Percentiles rank a stretch among this genome's conserved stretches.
phyloP scores from a whole-genome alignment of 2,888 invertebrate genomes.

The Tricholauxania praeusta region DNA sequence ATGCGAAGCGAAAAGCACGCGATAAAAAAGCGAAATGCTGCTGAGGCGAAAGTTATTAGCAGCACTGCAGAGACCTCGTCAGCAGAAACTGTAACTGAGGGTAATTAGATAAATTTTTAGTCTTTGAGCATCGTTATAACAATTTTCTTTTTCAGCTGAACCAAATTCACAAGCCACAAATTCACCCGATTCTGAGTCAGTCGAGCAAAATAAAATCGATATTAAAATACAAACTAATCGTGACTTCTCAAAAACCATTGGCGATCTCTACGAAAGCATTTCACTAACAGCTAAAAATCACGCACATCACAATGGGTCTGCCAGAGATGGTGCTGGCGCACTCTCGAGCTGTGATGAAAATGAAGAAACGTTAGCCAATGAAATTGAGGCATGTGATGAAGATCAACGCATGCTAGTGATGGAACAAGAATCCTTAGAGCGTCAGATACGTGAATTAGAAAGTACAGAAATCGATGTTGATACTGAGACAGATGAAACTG shows the following conservation, averaged over 20 bases:
- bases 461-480: slow-evolving; percentile 81
- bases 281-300: slow-evolving; percentile 44
- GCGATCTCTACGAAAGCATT: slow-evolving; percentile 66
- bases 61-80: slow-evolving; percentile 47
- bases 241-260: slow-evolving; percentile 67
- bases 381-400: slow-evolving; percentile 76
- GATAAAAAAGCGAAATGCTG: slow-evolving; percentile 45
- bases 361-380: slow-evolving; percentile 55
- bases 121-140: neutral
- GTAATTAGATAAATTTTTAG: slow-evolving; percentile 31
- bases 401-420: slow-evolving; percentile 77
- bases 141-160: slow-evolving; percentile 24
- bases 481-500: slow-evolving; percentile 84
- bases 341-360: slow-evolving; percentile 69
- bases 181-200: slow-evolving; percentile 30
- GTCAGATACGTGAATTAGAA: slow-evolving; percentile 81
- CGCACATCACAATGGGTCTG: slow-evolving; percentile 50
- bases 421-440: slow-evolving; percentile 80
- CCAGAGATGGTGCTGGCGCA: slow-evolving; percentile 44
- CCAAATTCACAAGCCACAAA: slow-evolving; percentile 22
- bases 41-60: slow-evolving; percentile 27
- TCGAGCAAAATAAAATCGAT: slow-evolving; percentile 64
- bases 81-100: slow-evolving; percentile 52
- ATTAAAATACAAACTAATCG: slow-evolving; percentile 68
- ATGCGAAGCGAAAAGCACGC: slow-evolving; percentile 66